Base-by-base conservation (phyloP, 2,888 invertebrate species). In the Orthonevra nobilis region DNA sequence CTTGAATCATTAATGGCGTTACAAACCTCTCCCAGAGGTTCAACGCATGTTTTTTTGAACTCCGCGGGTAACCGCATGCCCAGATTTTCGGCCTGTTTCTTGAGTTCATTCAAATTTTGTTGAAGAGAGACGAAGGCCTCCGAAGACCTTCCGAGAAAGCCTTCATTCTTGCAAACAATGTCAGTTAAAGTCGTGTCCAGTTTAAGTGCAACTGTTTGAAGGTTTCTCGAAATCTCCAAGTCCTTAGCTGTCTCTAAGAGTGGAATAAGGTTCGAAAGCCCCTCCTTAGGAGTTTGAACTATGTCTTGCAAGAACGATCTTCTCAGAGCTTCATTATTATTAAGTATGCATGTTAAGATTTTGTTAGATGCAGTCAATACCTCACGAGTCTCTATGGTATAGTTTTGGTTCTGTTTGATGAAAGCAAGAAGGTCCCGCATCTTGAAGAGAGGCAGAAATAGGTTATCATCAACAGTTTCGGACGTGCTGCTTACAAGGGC, bases 401-500 rank as follows among this genome's bases (percentile, higher is more conserved):
- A 15, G 4, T 36, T 36, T 14, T 58, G 60, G 26, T 58, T 42
- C 10, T 73, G 66, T 28, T 68, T 72, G 4, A 66, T 66, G 26
- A 83, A 74, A 1, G 81, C 81, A 30, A 85, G 19, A 0, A 84
- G 69, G 54, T 85, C 83, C n/a, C 83, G 84, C 44, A 83, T 77
- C 74, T 85, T 84, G 36, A 84, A 84, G 5, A 85, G 63, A 3
- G 84, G 82, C 17, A 84, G 26, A 32, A 83, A 83, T 3, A 83
- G 46, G 10, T 79, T 72, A 50, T 85, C 85, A 70, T 85, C 84
- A 3, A 83, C 17, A 23, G 38, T 44, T 3, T 74, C 14, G 40
- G 42, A 44, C 2, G 50, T 73, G 3, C 79, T 81, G 2, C 5
- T 63, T 4, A 74, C 38, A 2, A 84, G 42, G 6, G 81, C 77